These are phyloP conservation scores for Sterrhoptilus dennistouni DNA, from an alignment of 2,113 vertebrate genomes.

Conservation along the genomic window DNA sequence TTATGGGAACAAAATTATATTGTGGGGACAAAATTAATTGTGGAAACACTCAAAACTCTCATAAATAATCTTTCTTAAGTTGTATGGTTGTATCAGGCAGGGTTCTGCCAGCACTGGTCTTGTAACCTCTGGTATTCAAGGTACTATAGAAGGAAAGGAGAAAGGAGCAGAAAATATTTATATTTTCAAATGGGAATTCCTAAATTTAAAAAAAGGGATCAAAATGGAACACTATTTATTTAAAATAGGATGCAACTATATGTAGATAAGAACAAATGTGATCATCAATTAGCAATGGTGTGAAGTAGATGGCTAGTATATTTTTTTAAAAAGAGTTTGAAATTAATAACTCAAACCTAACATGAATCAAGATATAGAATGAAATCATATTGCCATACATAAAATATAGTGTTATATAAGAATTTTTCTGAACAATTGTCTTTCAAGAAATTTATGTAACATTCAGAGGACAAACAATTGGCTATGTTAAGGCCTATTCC, in stretches of 20 bases:
- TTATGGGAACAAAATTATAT: neutral
- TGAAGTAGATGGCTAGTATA: neutral
- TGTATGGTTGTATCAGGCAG: neutral
- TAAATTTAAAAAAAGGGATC: neutral
- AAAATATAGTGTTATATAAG: neutral
- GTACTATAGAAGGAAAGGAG: neutral
- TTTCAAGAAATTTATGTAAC: neutral
- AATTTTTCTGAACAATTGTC: fast-evolving
- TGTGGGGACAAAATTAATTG: neutral
- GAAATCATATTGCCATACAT: neutral
- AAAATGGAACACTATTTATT: neutral
- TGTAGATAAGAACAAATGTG: neutral
- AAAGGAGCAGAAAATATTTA: neutral
- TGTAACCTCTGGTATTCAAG: neutral
- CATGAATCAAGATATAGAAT: neutral
- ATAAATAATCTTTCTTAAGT: neutral
- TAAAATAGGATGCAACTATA: neutral
- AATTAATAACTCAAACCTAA: neutral
- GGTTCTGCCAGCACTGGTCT: neutral
- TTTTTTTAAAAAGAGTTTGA: neutral
- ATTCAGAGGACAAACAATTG: neutral
- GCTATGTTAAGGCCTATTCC: neutral
- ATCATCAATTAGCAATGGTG: neutral
- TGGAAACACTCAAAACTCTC: neutral
- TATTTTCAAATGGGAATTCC: neutral